These are phyloP conservation scores for Bombus confusus DNA, from an alignment of 1,140 invertebrate species.

Conservation along the genomic window DNA sequence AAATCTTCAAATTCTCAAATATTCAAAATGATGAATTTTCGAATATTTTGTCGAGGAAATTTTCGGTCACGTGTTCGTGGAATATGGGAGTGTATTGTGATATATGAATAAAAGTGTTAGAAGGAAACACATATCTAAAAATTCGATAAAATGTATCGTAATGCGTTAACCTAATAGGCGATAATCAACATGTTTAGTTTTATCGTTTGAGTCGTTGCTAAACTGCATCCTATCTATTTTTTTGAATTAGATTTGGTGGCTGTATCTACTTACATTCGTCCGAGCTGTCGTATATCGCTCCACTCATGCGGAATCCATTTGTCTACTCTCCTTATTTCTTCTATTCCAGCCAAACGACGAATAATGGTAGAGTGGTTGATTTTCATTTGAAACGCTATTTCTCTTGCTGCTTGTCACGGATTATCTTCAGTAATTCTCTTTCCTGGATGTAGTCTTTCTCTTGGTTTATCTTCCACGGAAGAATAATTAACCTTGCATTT, in stretches of 20 bases:
- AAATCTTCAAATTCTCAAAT: neutral
- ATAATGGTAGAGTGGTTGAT: neutral
- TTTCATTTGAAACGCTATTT: neutral
- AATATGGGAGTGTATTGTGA: too few relatives aligned
- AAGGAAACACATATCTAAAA: too few relatives aligned
- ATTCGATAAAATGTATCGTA: too few relatives aligned
- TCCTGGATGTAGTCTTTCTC: neutral
- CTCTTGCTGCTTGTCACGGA: neutral
- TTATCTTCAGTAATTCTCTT: neutral
- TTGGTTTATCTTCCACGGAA: neutral
- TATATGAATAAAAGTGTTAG: too few relatives aligned
- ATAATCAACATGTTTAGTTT: too few relatives aligned
- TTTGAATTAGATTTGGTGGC: neutral
- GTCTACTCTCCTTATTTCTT: neutral
- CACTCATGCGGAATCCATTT: neutral
- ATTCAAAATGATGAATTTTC: neutral
- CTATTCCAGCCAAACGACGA: neutral
- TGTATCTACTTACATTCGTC: neutral
- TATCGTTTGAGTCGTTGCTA: too few relatives aligned
- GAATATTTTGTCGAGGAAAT: neutral
- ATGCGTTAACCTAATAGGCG: too few relatives aligned
- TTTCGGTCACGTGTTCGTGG: neutral
- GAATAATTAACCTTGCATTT: neutral
- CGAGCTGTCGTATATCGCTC: too few relatives aligned
- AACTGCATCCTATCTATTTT: neutral